Base-by-base conservation (phyloP, 2,797 vertebrate species). In the Paratrypauchen microcephalus region DNA sequence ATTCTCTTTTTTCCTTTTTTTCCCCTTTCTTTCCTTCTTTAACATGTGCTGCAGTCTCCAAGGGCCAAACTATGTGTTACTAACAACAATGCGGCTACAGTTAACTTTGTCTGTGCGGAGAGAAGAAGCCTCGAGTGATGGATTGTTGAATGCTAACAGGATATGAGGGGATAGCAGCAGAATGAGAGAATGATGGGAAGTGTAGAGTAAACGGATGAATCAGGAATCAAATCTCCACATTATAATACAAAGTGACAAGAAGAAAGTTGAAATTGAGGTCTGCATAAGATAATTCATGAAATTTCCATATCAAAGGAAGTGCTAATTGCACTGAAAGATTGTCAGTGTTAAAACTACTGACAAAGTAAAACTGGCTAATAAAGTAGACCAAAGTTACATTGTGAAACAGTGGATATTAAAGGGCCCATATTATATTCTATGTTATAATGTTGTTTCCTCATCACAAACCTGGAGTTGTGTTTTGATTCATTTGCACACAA, bases 1-100 rank as follows among this genome's bases (percentile, higher is more conserved):
- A 70, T 63, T 63, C 66, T 70, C 59, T 69, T 58, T 65, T 67
- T 48, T 8, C 32, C 9, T 36, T 30, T 71, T 58, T 68, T 59
- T 61, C 65, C 39, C 80, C 73, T 69, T 47, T 76, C 66, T 21
- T 55, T 78, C 82, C 88, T 77, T 81, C 69, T 68, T 54, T 78
- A 48, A 71, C 71, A 57, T 80, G 63, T 70, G 66, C 59, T 75
- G 28, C 69, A 60, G 70, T 70, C 80, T 79, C 79, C 36, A n/a
- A 70, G 78, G 83, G 83, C 72, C 60, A 55, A 72, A 78, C 69
- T 74, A 71, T 79, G 82, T 72, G 82, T 82, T 87, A 74, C 76
- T 67, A 73, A 7, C 45, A 77, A 88, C 86, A 90, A 89, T 85
- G 67, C 74, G 54, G 69, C 83, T 84, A 75, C 81, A 86, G 84